phyloP scores from a whole-genome alignment of 2,113 vertebrate genomes.

The Ciconia maguari region DNA sequence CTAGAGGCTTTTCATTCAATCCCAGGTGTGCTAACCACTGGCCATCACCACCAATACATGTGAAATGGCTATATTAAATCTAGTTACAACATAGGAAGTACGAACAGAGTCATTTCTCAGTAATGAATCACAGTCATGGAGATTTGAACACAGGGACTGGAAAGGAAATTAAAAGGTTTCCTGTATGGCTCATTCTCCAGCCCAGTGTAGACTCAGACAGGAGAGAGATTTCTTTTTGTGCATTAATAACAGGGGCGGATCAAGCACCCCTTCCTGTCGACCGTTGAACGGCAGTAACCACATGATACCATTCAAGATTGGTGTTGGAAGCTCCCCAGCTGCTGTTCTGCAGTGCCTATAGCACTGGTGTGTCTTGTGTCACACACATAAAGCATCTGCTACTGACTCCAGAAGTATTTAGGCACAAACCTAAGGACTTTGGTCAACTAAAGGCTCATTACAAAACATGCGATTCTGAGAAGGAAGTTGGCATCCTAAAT shows the following conservation, averaged over 20 bases:
- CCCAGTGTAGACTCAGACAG: neutral
- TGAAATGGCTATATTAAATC: neutral
- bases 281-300: neutral
- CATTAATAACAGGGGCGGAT: neutral
- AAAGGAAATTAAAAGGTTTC: constrained; percentile 29
- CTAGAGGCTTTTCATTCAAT: constrained; percentile 21
- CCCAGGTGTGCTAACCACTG: constrained; percentile 13
- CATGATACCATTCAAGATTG: rapidly evolving
- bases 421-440: neutral
- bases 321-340: neutral
- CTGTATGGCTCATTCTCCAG: neutral
- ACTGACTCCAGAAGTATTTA: neutral
- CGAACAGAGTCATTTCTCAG: neutral
- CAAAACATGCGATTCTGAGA: neutral
- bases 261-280: neutral
- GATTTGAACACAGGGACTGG: neutral
- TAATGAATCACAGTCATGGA: constrained; percentile 36
- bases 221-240: neutral
- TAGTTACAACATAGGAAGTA: neutral
- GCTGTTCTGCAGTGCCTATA: neutral
- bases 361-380: neutral
- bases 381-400: neutral
- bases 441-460: neutral
- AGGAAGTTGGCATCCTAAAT: neutral
- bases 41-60: neutral